Evolutionary conservation across 2,113 vertebrate species (phyloP).

Genomic region (Heliornis fulica): DNA sequence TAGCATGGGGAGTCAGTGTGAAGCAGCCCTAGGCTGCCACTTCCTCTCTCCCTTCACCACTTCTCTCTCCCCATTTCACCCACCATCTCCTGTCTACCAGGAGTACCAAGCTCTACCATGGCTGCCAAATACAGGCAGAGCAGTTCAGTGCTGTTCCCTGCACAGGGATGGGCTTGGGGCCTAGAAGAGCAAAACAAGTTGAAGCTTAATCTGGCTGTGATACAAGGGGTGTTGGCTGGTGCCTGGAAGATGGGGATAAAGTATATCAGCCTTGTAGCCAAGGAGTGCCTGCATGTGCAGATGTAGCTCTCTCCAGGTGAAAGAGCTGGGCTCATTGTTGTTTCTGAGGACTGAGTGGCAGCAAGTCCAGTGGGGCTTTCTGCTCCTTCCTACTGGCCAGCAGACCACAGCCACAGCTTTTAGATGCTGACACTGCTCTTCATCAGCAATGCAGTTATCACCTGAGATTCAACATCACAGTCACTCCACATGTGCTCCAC

Average conservation of each 20-base stretch:
- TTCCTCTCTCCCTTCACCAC: rapidly evolving
- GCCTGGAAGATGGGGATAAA: background rate
- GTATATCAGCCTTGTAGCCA: background rate
- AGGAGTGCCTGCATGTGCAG: background rate
- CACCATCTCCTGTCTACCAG: background rate
- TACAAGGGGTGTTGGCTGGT: background rate
- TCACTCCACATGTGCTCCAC: background rate
- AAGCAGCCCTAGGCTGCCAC: background rate
- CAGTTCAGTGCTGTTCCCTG: background rate
- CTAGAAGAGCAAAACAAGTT: background rate
- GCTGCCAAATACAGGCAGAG: background rate
- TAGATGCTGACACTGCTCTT: background rate
- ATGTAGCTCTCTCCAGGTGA: background rate
- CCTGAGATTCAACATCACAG: background rate
- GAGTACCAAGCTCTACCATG: background rate
- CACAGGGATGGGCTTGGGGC: background rate
- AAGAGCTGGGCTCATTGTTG: background rate
- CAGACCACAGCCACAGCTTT: background rate
- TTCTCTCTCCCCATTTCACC: background rate
- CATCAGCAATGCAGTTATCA: background rate
- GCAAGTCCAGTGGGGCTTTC: background rate
- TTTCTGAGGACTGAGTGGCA: background rate
- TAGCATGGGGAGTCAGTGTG: background rate
- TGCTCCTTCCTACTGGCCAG: background rate
- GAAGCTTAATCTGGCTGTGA: background rate